Evolutionary conservation across 2,797 vertebrate genomes (phyloP).

Genomic region (Parauchenoglanis punctatus): DNA sequence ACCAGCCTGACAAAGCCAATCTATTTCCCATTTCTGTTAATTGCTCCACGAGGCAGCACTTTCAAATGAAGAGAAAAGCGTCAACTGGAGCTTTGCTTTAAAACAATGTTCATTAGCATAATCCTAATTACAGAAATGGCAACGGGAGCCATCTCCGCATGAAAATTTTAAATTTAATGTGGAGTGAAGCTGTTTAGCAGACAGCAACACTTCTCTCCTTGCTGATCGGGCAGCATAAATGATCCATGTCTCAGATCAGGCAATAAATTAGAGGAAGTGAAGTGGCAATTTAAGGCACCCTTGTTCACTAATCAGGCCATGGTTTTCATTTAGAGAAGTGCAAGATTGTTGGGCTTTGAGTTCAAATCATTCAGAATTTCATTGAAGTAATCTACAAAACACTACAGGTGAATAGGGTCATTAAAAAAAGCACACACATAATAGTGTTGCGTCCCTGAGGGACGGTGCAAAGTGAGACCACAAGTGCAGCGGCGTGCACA

Average conservation of each 20-base stretch:
- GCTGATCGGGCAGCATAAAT: conserved; percentile 46
- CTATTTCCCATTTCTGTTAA: conserved; percentile 45
- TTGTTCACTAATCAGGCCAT: conserved; percentile 48
- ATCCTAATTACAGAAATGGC: conserved; percentile 54
- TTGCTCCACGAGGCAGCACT: conserved; percentile 26
- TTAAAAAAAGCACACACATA: background rate
- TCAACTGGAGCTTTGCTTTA: conserved; percentile 46
- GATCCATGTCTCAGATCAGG: conserved; percentile 53
- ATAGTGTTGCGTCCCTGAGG: no score
- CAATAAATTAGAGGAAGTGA: conserved; percentile 52
- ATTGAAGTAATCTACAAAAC: background rate
- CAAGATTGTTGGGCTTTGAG: conserved; percentile 22
- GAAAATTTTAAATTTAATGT: conserved; percentile 49
- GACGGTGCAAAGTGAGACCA: no score
- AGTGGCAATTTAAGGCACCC: conserved; percentile 48
- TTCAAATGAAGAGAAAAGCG: conserved; percentile 14
- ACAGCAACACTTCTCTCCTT: conserved; percentile 46
- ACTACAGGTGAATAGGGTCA: no score
- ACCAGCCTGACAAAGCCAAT: conserved; percentile 37
- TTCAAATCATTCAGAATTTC: conserved; percentile 1
- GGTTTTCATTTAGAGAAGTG: conserved; percentile 30
- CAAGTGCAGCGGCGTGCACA: no score
- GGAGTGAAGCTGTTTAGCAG: conserved; percentile 49
- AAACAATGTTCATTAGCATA: conserved; percentile 55
- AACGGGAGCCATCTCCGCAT: conserved; percentile 35